These are phyloP conservation scores for Eutolmus rufibarbis DNA, from an alignment of 2,888 invertebrate species.

Conservation along the genomic window DNA sequence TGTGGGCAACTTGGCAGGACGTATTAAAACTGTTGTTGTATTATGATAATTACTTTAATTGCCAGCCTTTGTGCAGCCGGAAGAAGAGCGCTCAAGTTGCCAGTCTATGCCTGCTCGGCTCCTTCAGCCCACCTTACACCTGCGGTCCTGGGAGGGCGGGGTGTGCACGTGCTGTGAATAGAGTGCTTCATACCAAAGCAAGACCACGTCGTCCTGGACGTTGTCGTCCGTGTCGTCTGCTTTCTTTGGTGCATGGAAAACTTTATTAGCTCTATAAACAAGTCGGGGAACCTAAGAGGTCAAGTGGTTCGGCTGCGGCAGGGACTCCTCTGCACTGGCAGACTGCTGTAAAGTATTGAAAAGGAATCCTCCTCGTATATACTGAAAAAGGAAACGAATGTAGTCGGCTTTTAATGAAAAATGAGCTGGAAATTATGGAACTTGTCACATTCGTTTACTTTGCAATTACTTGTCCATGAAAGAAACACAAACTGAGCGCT, in stretches of 20 bases:
- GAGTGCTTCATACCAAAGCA: neutral
- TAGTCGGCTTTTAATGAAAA: neutral
- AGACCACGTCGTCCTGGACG: neutral
- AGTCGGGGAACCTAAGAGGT: slow-evolving; percentile 24
- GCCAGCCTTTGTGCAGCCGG: neutral
- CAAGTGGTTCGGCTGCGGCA: slow-evolving; percentile 32
- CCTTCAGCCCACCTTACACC: neutral
- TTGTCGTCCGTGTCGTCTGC: neutral
- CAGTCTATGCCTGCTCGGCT: neutral
- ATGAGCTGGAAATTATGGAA: slow-evolving; percentile 19
- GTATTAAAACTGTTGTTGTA: neutral
- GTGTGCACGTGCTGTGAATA: neutral
- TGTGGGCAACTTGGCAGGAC: neutral
- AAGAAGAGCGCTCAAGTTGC: neutral
- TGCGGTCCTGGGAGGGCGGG: neutral
- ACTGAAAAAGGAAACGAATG: neutral
- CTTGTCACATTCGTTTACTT: slow-evolving; percentile 6
- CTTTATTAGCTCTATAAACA: slow-evolving; percentile 35
- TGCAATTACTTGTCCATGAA: neutral
- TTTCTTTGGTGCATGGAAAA: neutral
- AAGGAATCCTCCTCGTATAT: neutral
- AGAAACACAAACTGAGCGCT: neutral
- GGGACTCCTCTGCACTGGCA: neutral
- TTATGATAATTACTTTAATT: slow-evolving; percentile 14
- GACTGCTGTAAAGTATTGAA: neutral